phyloP scores from a whole-genome alignment of 2,888 invertebrate genomes.

The Arenicola marina region DNA sequence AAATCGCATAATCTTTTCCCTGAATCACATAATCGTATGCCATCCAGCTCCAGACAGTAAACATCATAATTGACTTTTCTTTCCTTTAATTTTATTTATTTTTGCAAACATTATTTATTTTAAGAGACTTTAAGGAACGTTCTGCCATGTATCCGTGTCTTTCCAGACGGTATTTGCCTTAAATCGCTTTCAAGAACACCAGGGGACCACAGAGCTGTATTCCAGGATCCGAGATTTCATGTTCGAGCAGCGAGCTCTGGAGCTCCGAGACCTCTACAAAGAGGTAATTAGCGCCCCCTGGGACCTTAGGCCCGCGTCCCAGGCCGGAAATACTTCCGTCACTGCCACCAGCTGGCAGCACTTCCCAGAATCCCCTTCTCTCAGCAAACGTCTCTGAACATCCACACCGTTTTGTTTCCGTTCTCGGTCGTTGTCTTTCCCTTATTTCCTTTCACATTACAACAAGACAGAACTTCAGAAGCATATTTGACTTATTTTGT shows the following conservation, averaged over 20 bases:
- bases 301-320: background rate
- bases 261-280: slow-evolving; percentile 4
- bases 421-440: background rate
- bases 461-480: background rate
- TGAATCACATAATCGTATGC: no score
- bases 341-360: background rate
- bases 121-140: no score
- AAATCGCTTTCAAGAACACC: background rate
- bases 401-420: no score
- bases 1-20: no score
- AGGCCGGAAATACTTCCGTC: background rate
- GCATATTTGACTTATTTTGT: background rate
- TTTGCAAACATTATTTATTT: no score
- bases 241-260: background rate
- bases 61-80: no score
- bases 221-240: background rate
- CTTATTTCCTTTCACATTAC: background rate
- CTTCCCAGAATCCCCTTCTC: background rate
- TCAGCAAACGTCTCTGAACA: slow-evolving; percentile 2
- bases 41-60: no score
- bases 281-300: background rate
- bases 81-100: no score
- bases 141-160: no score
- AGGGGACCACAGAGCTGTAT: background rate
- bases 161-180: background rate